A percentile compares a stretch with the other conserved stretches of the same genome.
These are phyloP conservation scores for Lycia hirtaria DNA, from an alignment of 2,888 invertebrate species.

Conservation along the genomic window DNA sequence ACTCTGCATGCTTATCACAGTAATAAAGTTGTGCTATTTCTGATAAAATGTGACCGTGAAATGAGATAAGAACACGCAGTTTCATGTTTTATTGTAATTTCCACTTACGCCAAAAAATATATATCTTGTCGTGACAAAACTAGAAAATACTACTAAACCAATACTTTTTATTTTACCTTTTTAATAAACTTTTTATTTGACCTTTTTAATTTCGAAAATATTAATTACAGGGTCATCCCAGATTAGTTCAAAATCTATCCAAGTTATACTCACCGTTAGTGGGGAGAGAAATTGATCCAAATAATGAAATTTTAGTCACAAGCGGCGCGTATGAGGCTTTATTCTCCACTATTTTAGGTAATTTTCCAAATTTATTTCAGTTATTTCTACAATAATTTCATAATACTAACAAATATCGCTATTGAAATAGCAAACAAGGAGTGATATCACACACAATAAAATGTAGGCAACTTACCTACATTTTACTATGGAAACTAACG, in stretches of 20 bases:
- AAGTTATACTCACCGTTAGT: conserved; percentile 94
- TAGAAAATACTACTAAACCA: too few relatives aligned
- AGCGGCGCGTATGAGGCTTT: conserved; percentile 98
- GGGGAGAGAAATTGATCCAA: conserved; percentile 91
- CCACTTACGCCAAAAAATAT: too few relatives aligned
- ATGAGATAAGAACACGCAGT: neutral
- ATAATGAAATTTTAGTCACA: conserved; percentile 94
- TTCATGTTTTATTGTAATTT: too few relatives aligned
- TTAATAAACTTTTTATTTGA: too few relatives aligned
- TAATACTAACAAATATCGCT: neutral
- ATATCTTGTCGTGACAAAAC: too few relatives aligned
- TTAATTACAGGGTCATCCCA: conserved; percentile 93
- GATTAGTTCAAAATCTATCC: conserved; percentile 93
- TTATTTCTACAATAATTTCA: neutral
- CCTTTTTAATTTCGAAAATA: neutral
- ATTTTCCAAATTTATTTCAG: neutral
- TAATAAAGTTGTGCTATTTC: neutral
- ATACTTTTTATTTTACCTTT: too few relatives aligned
- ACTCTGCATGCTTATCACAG: neutral
- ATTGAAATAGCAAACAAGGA: too few relatives aligned
- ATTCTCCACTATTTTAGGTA: conserved; percentile 91
- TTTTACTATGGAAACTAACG: too few relatives aligned
- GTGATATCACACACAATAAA: too few relatives aligned
- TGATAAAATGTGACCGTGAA: neutral
- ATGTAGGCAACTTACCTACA: too few relatives aligned